Evolutionary conservation across 2,797 vertebrate species (phyloP).

Genomic region (Crossoptilon crossoptilon): DNA sequence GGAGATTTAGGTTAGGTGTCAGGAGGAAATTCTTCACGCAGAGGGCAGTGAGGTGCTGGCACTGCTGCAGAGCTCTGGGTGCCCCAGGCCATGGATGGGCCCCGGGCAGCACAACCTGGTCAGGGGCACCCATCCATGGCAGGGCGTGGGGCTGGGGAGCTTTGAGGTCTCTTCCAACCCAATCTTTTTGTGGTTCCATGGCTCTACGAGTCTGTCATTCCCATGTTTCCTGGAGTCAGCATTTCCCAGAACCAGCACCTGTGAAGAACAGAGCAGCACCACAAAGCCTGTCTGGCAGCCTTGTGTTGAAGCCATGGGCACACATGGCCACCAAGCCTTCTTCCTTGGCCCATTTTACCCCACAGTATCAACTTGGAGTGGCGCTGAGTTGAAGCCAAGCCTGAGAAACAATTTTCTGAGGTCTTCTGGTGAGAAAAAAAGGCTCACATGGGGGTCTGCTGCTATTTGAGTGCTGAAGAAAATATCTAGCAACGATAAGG

Average conservation of each 20-base stretch:
- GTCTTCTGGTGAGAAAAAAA: neutral
- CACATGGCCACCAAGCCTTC: fast-evolving
- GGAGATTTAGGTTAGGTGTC: too few relatives aligned
- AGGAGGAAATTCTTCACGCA: too few relatives aligned
- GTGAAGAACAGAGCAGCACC: neutral
- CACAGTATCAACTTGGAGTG: fast-evolving
- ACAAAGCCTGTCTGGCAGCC: neutral
- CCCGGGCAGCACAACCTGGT: neutral
- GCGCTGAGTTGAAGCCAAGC: neutral
- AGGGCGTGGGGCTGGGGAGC: neutral
- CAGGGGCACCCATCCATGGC: neutral
- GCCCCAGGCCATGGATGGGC: neutral
- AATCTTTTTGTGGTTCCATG: neutral
- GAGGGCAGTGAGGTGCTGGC: too few relatives aligned
- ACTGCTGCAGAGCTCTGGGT: neutral
- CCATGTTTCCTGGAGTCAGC: neutral
- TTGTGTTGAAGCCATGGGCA: neutral
- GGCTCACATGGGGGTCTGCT: fast-evolving
- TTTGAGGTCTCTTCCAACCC: neutral
- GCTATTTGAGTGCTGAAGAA: neutral
- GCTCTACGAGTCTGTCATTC: neutral
- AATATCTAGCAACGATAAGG: neutral
- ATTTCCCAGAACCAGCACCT: fast-evolving
- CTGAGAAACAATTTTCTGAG: neutral
- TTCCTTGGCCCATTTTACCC: fast-evolving